Evolutionary conservation across 2,888 invertebrate genomes (phyloP).

Genomic region (Mimumesa dahlbomi): DNA sequence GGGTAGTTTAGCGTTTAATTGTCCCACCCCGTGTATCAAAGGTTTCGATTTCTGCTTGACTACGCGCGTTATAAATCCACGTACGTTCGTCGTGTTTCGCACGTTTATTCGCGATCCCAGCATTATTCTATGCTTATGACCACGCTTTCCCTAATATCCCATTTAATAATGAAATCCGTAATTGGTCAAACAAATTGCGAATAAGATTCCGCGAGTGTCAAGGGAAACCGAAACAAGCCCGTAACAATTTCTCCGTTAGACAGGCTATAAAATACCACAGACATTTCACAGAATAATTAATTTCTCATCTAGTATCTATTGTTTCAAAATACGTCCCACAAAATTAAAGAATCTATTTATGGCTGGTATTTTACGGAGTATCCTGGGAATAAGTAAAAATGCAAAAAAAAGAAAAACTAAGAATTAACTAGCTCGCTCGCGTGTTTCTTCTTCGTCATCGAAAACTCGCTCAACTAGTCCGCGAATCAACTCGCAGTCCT

Average conservation of each 20-base stretch:
- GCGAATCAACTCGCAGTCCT: background rate
- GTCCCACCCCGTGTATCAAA: constrained; percentile 79
- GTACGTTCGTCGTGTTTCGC: constrained; percentile 57
- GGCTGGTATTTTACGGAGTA: no score
- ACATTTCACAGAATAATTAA: no score
- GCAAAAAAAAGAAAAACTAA: no score
- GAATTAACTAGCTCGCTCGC: no score
- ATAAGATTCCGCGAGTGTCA: background rate
- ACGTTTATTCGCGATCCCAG: constrained; percentile 41
- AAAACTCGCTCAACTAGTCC: background rate
- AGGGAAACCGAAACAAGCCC: no score
- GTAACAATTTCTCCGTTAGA: no score
- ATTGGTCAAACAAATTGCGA: background rate
- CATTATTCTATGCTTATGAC: constrained; percentile 25
- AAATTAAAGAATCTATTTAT: no score
- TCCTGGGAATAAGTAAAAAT: no score
- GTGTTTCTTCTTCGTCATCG: no score
- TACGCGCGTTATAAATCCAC: constrained; percentile 71
- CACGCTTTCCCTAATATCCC: constrained; percentile 7
- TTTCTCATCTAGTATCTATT: no score
- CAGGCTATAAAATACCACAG: no score
- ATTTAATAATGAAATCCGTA: constrained; percentile 14
- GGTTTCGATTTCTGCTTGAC: constrained; percentile 79
- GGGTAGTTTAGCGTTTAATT: constrained; percentile 81
- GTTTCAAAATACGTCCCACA: no score